Base-by-base conservation (phyloP, 2,797 vertebrate species). In the Fundulus diaphanus region DNA sequence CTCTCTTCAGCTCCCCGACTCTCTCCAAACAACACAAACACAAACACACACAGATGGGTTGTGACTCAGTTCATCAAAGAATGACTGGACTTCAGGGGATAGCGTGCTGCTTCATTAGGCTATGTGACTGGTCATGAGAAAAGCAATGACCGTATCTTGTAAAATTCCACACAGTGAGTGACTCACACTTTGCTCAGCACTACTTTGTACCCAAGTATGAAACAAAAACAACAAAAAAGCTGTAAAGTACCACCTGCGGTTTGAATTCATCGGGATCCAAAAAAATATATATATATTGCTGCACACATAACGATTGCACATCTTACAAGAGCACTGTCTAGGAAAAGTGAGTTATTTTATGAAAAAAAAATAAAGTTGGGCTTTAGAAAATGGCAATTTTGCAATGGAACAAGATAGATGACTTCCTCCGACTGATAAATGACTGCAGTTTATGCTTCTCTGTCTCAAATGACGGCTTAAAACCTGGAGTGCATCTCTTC, bases 51-150 rank as follows among this genome's bases (percentile, higher is more conserved):
- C 69, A 70, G n/a, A 80, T 68, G 76, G 29, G 71, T 73, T 68
- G 40, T 92, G 92, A 94, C 83, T 94, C 93, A 94, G 68, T 72
- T 65, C 59, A 70, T 84, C 79, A 82, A 84, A 87, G 74, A 87
- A 90, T 87, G 87, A 91, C 86, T 92, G 83, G 87, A 90, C 87
- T 80, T 89, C 71, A 67, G 76, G 81, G 85, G 68, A 85, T 85
- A 84, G 72, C 73, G 68, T 78, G 74, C 82, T 33, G 77, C 77
- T 89, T 85, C 78, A 65, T 78, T 81, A 71, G 81, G 85, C 82
- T 90, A 16, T 85, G 82, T 91, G 91, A 93, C 90, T 92, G 86
- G 87, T 86, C 88, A 90, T 86, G 83, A 92, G 89, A 83, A 85
- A 83, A 91, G 87, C 80, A 79, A 29, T 90, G 85, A 89, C 85